Conservation (phyloP, 2,888 invertebrate genomes). For the Drosophila rellima region DNA sequence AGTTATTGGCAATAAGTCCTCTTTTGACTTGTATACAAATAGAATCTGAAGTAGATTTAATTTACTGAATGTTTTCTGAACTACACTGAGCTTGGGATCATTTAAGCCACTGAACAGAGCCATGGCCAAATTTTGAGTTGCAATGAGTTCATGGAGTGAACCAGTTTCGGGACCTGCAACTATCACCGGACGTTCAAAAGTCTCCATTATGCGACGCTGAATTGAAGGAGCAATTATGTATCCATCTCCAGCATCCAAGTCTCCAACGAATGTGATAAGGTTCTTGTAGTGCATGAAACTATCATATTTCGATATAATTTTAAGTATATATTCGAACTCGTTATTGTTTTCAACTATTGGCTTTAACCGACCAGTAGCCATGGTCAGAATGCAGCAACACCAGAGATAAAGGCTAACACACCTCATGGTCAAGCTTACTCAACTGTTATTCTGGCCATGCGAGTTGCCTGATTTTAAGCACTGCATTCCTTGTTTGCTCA, state of each 20-base stretch:
- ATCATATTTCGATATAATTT: neutral
- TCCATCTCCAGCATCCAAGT: neutral
- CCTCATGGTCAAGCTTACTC: conserved; percentile 25
- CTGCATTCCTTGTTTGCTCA: conserved; percentile 19
- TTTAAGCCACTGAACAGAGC: neutral
- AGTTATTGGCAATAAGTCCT: neutral
- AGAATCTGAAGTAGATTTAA: neutral
- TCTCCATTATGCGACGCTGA: conserved; percentile 9
- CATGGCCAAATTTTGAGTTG: neutral
- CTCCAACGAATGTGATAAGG: conserved; percentile 12
- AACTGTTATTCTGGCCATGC: conserved; percentile 18
- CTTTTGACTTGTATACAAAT: conserved; percentile 12
- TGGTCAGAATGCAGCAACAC: conserved; percentile 1
- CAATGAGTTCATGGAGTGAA: neutral
- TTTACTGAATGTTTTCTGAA: neutral
- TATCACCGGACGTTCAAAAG: conserved; percentile 21
- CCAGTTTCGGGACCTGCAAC: conserved; percentile 5
- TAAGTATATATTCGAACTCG: conserved; percentile 2
- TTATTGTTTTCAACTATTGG: neutral
- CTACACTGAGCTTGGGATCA: neutral
- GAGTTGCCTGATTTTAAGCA: neutral
- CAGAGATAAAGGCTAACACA: conserved; percentile 13
- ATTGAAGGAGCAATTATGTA: neutral
- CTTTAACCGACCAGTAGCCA: conserved; percentile 4
- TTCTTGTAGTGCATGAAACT: neutral